A percentile compares a stretch with the other conserved stretches of the same genome.
These are phyloP conservation scores for Stenoptilia bipunctidactyla DNA, from an alignment of 2,888 invertebrate species.

Conservation along the genomic window DNA sequence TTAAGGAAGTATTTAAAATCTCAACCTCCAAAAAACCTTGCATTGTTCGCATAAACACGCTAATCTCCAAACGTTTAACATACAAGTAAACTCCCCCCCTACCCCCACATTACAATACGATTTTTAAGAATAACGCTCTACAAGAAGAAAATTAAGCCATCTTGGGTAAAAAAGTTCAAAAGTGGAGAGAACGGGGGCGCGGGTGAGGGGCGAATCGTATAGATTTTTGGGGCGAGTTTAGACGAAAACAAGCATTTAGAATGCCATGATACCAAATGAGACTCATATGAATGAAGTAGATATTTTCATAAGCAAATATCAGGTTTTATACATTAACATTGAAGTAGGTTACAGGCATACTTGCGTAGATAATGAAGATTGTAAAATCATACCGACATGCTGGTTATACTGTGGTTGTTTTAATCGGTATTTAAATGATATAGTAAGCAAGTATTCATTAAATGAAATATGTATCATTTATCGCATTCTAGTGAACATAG, in stretches of 20 bases:
- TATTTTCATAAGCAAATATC: no score
- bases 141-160: conserved; percentile 60
- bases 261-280: neutral
- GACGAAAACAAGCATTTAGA: conserved; percentile 11
- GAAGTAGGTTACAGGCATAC: no score
- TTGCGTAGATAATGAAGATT: no score
- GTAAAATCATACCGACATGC: no score
- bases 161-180: conserved; percentile 61
- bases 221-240: conserved; percentile 43
- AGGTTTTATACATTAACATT: no score
- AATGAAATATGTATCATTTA: no score
- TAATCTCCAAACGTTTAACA: conserved; percentile 1
- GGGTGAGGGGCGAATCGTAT: conserved; percentile 28
- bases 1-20: no score
- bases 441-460: no score
- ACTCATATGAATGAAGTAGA: neutral
- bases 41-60: conserved; percentile 1
- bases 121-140: conserved; percentile 28
- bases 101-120: no score
- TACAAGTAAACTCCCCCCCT: conserved; percentile 11
- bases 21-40: neutral
- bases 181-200: conserved; percentile 16
- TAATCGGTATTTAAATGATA: no score
- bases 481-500: no score
- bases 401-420: no score